Percentiles rank a stretch among this genome's conserved stretches.
Conservation (phyloP, 2,113 vertebrate species). For the Pseudorectes ferrugineus region DNA sequence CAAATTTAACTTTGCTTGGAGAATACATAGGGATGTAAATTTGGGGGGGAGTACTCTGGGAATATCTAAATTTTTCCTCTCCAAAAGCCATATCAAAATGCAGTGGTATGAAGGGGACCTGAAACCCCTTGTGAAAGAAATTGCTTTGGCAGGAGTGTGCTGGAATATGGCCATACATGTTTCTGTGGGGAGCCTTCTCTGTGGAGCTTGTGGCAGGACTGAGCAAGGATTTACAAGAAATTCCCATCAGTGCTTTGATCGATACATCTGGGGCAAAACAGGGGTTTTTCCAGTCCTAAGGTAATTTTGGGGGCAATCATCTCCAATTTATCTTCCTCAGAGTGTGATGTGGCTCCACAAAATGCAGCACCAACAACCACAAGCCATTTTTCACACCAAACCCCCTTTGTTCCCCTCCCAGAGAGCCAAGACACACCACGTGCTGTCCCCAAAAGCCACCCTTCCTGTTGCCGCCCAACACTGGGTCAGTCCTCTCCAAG, state of each 20-base stretch:
- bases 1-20: too few species aligned
- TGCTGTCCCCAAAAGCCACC: background rate
- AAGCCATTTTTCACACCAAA: rapidly evolving
- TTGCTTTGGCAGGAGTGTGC: background rate
- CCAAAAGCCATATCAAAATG: background rate
- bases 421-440: rapidly evolving
- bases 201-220: background rate
- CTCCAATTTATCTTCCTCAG: background rate
- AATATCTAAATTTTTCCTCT: background rate
- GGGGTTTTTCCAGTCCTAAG: background rate
- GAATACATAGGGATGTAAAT: background rate
- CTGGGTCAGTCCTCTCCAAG: too few species aligned
- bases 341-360: rapidly evolving
- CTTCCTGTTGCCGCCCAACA: rapidly evolving
- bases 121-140: background rate
- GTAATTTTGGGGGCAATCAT: background rate
- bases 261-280: rapidly evolving
- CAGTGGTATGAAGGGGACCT: background rate
- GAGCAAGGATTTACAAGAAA: background rate
- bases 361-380: rapidly evolving
- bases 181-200: background rate
- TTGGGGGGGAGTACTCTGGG: background rate
- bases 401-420: rapidly evolving
- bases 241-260: background rate
- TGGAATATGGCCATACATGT: background rate